These are phyloP conservation scores for Grus americana DNA, from an alignment of 2,113 vertebrate genomes.

Conservation along the genomic window DNA sequence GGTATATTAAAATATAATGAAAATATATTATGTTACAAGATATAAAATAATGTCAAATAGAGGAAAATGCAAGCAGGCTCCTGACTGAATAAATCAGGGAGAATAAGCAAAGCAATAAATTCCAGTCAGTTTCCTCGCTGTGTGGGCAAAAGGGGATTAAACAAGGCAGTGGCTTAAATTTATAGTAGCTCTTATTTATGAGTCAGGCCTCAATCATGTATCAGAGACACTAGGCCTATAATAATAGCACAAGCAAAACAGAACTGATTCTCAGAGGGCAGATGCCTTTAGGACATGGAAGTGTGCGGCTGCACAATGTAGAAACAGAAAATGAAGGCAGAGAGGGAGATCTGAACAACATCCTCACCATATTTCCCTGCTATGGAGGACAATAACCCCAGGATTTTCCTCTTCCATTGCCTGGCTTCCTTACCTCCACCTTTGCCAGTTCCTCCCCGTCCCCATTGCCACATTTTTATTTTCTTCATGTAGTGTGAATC, in stretches of 20 bases:
- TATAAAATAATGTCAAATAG: slow-evolving; percentile 70
- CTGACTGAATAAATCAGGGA: slow-evolving; percentile 73
- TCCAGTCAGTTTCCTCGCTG: slow-evolving; percentile 66
- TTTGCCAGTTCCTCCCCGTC: not conserved
- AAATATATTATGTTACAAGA: slow-evolving; percentile 61
- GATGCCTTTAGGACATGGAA: slow-evolving; percentile 56
- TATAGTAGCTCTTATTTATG: slow-evolving; percentile 72
- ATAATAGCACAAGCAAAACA: slow-evolving; percentile 68
- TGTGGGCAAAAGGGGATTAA: slow-evolving; percentile 73
- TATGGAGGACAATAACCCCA: not conserved
- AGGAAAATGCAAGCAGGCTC: slow-evolving; percentile 65
- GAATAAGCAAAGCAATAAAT: slow-evolving; percentile 70
- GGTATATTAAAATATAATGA: slow-evolving; percentile 64
- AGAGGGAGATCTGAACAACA: slow-evolving; percentile 3
- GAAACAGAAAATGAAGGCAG: slow-evolving; percentile 32
- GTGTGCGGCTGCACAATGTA: not conserved
- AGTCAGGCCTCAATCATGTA: slow-evolving; percentile 74
- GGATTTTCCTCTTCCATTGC: slow-evolving; percentile 1
- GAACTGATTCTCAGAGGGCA: slow-evolving; percentile 37
- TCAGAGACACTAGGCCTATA: slow-evolving; percentile 61
- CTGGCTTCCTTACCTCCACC: slow-evolving; percentile 5
- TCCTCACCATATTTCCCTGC: not conserved
- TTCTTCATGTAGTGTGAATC: not conserved
- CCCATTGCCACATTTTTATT: not conserved
- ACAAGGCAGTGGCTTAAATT: slow-evolving; percentile 72